phyloP scores from a whole-genome alignment of 2,888 invertebrate genomes.

The Bellardia pandia region DNA sequence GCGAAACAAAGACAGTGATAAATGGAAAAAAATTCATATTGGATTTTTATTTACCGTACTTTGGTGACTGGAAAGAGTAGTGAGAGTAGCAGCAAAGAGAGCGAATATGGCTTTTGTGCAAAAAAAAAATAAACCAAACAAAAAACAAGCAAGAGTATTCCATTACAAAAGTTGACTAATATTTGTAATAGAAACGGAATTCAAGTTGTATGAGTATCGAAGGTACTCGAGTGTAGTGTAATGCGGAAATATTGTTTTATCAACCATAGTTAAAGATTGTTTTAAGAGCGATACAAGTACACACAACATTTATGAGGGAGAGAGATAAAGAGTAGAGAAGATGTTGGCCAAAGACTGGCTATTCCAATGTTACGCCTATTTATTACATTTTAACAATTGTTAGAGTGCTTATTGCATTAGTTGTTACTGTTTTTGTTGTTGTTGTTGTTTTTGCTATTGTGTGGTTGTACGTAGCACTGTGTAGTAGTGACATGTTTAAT shows the following conservation, averaged over 20 bases:
- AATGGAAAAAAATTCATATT: conserved; percentile 57
- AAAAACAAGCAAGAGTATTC: conserved; percentile 4
- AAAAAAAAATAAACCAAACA: not conserved
- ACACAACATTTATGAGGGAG: conserved; percentile 64
- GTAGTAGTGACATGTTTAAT: conserved; percentile 81
- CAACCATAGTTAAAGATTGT: conserved; percentile 20
- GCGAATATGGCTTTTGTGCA: not conserved
- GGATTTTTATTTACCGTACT: conserved; percentile 49
- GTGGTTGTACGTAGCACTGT: conserved; percentile 70
- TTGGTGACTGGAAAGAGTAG: conserved; percentile 50
- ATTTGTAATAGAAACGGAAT: conserved; percentile 12
- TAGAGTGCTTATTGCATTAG: conserved; percentile 19
- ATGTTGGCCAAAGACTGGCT: conserved; percentile 50
- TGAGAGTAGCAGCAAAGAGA: conserved; percentile 37
- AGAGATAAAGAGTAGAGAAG: conserved; percentile 37
- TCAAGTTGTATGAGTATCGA: not conserved
- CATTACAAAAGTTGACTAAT: conserved; percentile 9
- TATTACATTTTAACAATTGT: conserved; percentile 66
- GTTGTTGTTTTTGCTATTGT: conserved; percentile 35
- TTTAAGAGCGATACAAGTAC: conserved; percentile 35
- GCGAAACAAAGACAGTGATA: not conserved
- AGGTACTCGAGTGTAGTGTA: conserved; percentile 54
- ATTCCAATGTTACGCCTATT: conserved; percentile 82
- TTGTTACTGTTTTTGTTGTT: conserved; percentile 42
- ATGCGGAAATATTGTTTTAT: conserved; percentile 62